phyloP scores from a whole-genome alignment of 2,113 vertebrate genomes.

The Ginglymostoma cirratum region DNA sequence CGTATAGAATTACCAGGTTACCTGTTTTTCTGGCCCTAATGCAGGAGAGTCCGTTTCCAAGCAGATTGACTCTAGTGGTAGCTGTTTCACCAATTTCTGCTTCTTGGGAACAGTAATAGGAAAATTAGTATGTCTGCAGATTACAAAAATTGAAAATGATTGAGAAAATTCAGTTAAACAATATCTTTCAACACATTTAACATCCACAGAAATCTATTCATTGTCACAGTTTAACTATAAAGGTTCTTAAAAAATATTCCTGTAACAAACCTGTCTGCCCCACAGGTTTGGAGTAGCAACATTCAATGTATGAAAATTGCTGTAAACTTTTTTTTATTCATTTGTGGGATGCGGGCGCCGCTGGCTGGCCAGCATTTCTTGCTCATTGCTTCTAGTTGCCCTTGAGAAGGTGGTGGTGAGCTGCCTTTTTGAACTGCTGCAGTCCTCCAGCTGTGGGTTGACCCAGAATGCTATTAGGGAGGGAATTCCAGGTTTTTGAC shows the following conservation, averaged over 20 bases:
- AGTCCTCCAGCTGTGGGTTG: too few species aligned
- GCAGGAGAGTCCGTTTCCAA: constrained; percentile 91
- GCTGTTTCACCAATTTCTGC: constrained; percentile 88
- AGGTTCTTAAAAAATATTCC: not conserved
- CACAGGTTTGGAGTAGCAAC: not conserved
- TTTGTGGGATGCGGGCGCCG: too few species aligned
- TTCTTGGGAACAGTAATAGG: constrained; percentile 68
- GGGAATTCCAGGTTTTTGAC: too few species aligned
- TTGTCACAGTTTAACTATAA: not conserved
- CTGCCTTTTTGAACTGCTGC: too few species aligned
- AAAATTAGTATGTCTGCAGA: not conserved
- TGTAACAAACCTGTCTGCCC: not conserved
- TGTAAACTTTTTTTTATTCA: not conserved
- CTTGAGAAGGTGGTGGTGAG: too few species aligned
- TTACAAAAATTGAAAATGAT: not conserved
- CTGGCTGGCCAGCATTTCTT: too few species aligned
- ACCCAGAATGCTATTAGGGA: too few species aligned
- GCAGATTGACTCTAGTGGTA: constrained; percentile 84
- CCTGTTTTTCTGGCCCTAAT: constrained; percentile 88
- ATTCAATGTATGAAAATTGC: not conserved
- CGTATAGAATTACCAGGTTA: constrained; percentile 44
- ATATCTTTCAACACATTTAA: not conserved
- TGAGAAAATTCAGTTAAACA: not conserved
- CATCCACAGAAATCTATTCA: not conserved
- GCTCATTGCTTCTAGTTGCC: too few species aligned